Conservation (phyloP, 2,113 vertebrate genomes). For the Bubalus kerabau region DNA sequence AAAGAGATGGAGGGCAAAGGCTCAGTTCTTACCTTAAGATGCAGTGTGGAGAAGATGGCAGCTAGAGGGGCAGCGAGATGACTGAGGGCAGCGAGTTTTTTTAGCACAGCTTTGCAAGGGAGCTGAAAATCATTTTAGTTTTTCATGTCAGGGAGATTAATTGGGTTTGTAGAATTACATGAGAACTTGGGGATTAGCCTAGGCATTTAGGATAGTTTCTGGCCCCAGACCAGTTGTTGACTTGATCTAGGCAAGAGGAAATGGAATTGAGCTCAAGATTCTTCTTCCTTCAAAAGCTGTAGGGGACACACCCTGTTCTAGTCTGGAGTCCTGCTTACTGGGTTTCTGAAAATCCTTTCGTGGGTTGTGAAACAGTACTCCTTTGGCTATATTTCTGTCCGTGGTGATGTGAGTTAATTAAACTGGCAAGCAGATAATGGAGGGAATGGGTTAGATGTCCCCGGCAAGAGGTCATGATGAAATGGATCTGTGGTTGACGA, state of each 20-base stretch:
- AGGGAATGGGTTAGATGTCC: background rate
- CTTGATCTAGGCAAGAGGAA: background rate
- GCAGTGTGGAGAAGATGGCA: background rate
- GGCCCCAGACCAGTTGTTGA: background rate
- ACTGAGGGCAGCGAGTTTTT: background rate
- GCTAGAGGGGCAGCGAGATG: too few relatives aligned
- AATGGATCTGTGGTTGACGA: background rate
- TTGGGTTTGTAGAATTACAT: slow-evolving; percentile 9
- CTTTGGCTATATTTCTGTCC: slow-evolving; percentile 1
- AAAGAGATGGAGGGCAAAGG: background rate
- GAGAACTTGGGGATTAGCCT: background rate
- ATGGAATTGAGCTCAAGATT: background rate
- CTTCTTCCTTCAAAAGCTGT: background rate
- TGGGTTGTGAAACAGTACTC: background rate
- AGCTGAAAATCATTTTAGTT: background rate
- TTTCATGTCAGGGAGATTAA: slow-evolving; percentile 10
- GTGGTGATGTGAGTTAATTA: background rate
- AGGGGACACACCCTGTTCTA: background rate
- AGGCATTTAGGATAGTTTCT: background rate
- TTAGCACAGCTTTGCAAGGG: background rate
- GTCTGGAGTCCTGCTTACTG: background rate
- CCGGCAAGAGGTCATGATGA: background rate
- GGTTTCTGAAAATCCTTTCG: slow-evolving; percentile 4
- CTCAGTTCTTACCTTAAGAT: background rate
- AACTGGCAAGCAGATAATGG: slow-evolving; percentile 15